Percentiles rank a stretch among this genome's conserved stretches.
Evolutionary conservation across 2,113 vertebrate species (phyloP).

Genomic region (Aspiorhynchus laticeps): DNA sequence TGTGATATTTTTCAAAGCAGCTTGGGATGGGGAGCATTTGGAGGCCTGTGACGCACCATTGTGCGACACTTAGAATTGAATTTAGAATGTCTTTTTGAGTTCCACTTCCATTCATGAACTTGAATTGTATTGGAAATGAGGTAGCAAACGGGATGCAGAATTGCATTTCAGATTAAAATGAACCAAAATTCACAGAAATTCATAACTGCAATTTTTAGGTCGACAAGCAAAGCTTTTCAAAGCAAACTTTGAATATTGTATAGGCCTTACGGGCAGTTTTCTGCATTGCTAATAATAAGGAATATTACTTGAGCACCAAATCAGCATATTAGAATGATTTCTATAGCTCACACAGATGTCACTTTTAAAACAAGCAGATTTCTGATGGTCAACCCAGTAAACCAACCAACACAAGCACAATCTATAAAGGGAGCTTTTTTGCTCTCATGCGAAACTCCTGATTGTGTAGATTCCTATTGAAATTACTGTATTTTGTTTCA

Average conservation of each 20-base stretch:
- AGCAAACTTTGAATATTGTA: not conserved
- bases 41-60: not conserved
- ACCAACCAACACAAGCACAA: not conserved
- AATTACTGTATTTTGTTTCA: not conserved
- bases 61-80: not conserved
- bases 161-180: not conserved
- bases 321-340: not conserved
- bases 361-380: not conserved
- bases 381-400: not conserved
- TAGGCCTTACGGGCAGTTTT: not conserved
- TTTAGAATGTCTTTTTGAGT: not conserved
- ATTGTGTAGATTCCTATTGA: not conserved
- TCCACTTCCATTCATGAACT: not conserved
- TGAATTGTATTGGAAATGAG: not conserved
- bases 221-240: not conserved
- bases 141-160: not conserved
- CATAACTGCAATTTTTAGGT: not conserved
- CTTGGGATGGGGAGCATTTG: not conserved
- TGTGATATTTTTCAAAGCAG: conserved; percentile 25
- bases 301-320: not conserved
- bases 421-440: not conserved
- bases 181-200: not conserved
- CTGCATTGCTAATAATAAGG: not conserved
- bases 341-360: not conserved
- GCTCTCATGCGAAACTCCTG: not conserved